Percentiles rank a stretch among this genome's conserved stretches.
These are phyloP conservation scores for Erebia epiphron DNA, from an alignment of 2,888 invertebrate genomes.

Conservation along the genomic window DNA sequence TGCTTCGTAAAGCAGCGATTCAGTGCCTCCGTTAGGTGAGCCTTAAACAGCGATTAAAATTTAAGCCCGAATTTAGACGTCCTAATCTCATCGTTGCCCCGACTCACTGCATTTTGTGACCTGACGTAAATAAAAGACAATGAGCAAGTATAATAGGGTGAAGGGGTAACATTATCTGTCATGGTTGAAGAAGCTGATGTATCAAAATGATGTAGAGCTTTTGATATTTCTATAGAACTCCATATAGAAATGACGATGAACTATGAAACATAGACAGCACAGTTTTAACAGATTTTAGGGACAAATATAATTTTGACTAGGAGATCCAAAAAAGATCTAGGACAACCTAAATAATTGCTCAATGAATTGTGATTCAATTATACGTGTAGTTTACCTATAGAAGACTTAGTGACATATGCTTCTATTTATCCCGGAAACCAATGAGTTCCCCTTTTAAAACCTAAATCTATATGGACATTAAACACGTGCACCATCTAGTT, in stretches of 20 bases:
- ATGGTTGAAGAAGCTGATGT: slow-evolving; percentile 49
- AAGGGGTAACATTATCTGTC: slow-evolving; percentile 55
- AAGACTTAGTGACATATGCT: no score
- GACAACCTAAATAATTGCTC: no score
- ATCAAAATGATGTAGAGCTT: slow-evolving; percentile 15
- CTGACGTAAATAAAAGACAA: slow-evolving; percentile 61
- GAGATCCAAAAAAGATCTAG: no score
- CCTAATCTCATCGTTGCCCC: slow-evolving; percentile 70
- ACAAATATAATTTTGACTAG: no score
- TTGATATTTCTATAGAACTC: slow-evolving; percentile 14
- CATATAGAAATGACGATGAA: slow-evolving; percentile 12
- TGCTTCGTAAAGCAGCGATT: slow-evolving; percentile 58
- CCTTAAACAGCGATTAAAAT: slow-evolving; percentile 72
- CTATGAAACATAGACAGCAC: not conserved
- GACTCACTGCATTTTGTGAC: slow-evolving; percentile 69
- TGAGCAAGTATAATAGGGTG: slow-evolving; percentile 60
- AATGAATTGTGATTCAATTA: no score
- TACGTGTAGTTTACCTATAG: no score
- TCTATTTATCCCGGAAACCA: no score
- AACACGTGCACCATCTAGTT: no score
- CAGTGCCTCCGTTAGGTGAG: slow-evolving; percentile 60
- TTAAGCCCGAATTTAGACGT: slow-evolving; percentile 76
- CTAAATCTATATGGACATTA: no score
- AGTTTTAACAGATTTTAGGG: no score
- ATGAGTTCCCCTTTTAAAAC: no score